Evolutionary conservation across 2,797 vertebrate genomes (phyloP), one percentile per base, ranked within the genome.

Genomic region (Dendrocincla fuliginosa): DNA sequence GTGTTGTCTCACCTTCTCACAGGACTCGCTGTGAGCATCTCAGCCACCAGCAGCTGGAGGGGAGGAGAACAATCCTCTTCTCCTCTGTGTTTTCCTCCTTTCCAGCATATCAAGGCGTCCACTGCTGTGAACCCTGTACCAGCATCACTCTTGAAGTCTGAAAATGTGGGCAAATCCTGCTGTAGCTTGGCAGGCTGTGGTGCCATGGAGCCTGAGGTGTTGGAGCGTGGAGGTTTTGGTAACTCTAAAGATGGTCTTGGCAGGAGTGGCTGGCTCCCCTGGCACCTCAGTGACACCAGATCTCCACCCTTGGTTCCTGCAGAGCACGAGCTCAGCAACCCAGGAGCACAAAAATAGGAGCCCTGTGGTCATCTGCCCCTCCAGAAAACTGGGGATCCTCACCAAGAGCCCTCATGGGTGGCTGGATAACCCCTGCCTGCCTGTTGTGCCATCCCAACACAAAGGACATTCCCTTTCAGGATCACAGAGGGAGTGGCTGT

Each of bases 61-160:
- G 49, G 89, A 82, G 42, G 37, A 76, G 87, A 89, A 70, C 0
- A 18, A 53, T 33, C 11, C 30, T 84, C 47, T 35, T 65, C 13
- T 68, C 13, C 52, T 71, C 23, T 28, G 22, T 35, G 22, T 49
- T 94, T 91, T 53, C 39, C 42, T 93, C 35, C 65, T 89, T 81
- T 84, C 39, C 35, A 89, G 59, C 41, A 11, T 4, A 18, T n/a
- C 41, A 59, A 52, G 7, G 20, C 39, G 20, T 55, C 74, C 49
- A 16, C 1, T 0, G 1, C 57, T 83, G 17, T 28, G 11, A 69
- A 30, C 15, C 69, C 71, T 16, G 0, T 16, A 37, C 13, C 4
- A 8, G 52, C 17, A 8, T 55, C 1, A 0, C 33, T 87, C 22
- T 24, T 3, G 7, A 39, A 79, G 25, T 41, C 27, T 57, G 63